phyloP scores from a whole-genome alignment of 2,888 invertebrate species.

The Horisme vitalbata region DNA sequence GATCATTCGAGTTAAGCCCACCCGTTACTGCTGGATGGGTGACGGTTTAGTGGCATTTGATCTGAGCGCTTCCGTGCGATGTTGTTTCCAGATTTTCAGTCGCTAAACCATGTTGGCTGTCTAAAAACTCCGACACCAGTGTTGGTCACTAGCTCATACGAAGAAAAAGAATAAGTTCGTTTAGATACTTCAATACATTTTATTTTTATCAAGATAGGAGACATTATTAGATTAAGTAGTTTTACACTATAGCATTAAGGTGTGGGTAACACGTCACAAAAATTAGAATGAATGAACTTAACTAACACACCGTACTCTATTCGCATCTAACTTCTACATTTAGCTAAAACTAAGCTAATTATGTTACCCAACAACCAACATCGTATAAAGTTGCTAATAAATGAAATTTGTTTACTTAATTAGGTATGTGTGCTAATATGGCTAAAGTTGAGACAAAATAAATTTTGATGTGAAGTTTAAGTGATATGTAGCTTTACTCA shows the following conservation, averaged over 20 bases:
- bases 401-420: constrained; percentile 17
- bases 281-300: constrained; percentile 7
- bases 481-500: neutral
- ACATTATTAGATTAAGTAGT: no score
- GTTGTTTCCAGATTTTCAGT: no score
- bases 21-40: no score
- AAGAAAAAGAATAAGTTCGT: no score
- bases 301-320: constrained; percentile 7
- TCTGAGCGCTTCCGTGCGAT: no score
- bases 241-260: neutral
- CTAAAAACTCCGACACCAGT: no score
- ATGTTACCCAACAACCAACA: constrained; percentile 15
- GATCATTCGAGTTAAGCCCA: no score
- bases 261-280: neutral
- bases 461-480: neutral
- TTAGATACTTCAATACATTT: no score
- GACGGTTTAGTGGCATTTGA: no score
- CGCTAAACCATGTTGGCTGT: no score
- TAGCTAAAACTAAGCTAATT: constrained; percentile 22
- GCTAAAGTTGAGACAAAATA: neutral
- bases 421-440: constrained; percentile 5
- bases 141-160: no score
- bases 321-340: constrained; percentile 17
- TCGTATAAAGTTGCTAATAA: constrained; percentile 14
- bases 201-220: neutral